phyloP scores from a whole-genome alignment of 1,140 invertebrate genomes.

The Achroia grisella region DNA sequence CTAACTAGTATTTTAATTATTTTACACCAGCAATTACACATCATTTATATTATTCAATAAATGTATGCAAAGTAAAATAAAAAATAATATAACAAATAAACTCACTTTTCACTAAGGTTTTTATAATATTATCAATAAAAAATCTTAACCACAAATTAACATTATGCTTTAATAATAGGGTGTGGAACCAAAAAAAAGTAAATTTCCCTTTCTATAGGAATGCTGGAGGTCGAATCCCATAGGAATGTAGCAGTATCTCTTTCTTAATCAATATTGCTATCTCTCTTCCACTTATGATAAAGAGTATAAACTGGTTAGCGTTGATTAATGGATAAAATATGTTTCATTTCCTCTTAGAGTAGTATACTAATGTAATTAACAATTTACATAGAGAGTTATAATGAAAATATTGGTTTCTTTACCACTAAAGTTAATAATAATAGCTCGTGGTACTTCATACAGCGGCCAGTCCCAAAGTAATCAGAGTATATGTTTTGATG shows the following conservation, averaged over 20 bases:
- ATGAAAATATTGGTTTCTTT: too few species aligned
- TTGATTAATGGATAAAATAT: conserved; percentile 50
- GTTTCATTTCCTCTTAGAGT: conserved; percentile 37
- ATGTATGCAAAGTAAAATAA: too few species aligned
- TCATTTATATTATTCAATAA: too few species aligned
- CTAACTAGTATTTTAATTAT: too few species aligned
- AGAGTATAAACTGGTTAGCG: conserved; percentile 41
- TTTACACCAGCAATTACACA: too few species aligned
- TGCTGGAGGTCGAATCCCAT: conserved; percentile 32
- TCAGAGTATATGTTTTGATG: too few species aligned
- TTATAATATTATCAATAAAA: conserved; percentile 8
- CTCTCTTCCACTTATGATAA: conserved; percentile 25
- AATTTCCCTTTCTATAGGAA: conserved; percentile 57
- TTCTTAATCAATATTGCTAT: conserved; percentile 21
- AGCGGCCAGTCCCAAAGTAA: too few species aligned
- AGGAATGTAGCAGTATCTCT: conserved; percentile 52
- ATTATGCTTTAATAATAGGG: conserved; percentile 29
- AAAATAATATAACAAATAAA: too few species aligned
- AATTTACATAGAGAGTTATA: conserved; percentile 12
- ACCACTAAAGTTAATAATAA: too few species aligned
- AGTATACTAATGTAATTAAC: conserved; percentile 46
- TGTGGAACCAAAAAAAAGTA: conserved; percentile 32
- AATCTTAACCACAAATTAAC: conserved; percentile 14
- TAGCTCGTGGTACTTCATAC: too few species aligned
- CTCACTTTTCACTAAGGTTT: conserved; percentile 15